A percentile compares a stretch with the other conserved stretches of the same genome.
Conservation (phyloP, 2,113 vertebrate species). For the Neodontobutis hainanensis region DNA sequence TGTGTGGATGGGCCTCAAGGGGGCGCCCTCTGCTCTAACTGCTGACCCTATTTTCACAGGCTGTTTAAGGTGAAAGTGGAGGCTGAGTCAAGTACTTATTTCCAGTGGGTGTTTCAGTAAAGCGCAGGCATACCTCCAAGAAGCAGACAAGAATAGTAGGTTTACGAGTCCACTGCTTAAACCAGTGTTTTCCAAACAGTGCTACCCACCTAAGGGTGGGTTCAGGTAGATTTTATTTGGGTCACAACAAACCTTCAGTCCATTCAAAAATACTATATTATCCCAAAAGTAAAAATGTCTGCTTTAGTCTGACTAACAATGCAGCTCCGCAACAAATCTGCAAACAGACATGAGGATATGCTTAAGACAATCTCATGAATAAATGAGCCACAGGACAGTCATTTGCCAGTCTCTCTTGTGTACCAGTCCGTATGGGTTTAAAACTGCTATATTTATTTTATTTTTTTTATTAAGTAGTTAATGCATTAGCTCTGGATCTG, state of each 20-base stretch:
- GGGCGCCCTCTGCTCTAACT: neutral
- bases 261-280: too few species aligned
- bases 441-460: too few species aligned
- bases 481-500: too few species aligned
- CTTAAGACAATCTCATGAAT: too few species aligned
- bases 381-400: too few species aligned
- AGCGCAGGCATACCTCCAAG: neutral
- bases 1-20: neutral
- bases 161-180: neutral
- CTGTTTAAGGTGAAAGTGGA: conserved; percentile 1
- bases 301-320: too few species aligned
- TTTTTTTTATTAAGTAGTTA: too few species aligned
- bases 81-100: neutral
- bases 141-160: neutral
- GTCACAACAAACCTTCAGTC: neutral
- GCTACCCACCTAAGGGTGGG: neutral
- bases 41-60: neutral
- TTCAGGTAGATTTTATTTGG: neutral
- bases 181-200: neutral
- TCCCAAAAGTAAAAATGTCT: too few species aligned
- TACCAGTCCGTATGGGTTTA: too few species aligned
- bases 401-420: too few species aligned
- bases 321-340: too few species aligned
- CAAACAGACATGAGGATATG: too few species aligned
- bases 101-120: neutral